Evolutionary conservation across 2,113 vertebrate species (phyloP).

Genomic region (Dasyornis broadbenti): DNA sequence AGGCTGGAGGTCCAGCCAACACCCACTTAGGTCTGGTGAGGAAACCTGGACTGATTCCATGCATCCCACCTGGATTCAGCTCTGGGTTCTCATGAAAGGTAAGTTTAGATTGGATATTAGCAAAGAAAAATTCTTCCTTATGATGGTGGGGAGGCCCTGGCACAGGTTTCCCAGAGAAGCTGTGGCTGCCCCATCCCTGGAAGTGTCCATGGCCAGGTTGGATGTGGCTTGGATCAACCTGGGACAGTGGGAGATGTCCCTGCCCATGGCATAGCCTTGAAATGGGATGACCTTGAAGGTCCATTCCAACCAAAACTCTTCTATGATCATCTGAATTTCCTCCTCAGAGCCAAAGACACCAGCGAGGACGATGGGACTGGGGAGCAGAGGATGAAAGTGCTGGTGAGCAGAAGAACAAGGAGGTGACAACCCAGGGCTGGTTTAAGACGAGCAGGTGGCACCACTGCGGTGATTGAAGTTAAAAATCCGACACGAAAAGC

Average conservation of each 20-base stretch:
- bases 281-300: neutral
- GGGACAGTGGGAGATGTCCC: neutral
- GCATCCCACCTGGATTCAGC: neutral
- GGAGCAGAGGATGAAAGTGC: neutral
- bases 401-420: neutral
- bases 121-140: neutral
- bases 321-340: neutral
- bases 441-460: neutral
- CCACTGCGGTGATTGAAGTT: neutral
- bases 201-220: neutral
- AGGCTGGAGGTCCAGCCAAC: neutral
- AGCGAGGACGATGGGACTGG: neutral
- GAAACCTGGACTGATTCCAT: neutral
- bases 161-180: fast-evolving
- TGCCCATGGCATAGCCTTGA: neutral
- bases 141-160: fast-evolving
- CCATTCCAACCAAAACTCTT: neutral
- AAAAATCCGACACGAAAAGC: neutral
- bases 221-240: neutral
- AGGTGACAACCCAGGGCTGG: neutral
- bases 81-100: too few relatives aligned
- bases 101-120: neutral
- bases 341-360: neutral
- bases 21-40: neutral
- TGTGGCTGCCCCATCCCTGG: neutral